Evolutionary conservation across 2,797 vertebrate genomes (phyloP).

Genomic region (Pristis pectinata): DNA sequence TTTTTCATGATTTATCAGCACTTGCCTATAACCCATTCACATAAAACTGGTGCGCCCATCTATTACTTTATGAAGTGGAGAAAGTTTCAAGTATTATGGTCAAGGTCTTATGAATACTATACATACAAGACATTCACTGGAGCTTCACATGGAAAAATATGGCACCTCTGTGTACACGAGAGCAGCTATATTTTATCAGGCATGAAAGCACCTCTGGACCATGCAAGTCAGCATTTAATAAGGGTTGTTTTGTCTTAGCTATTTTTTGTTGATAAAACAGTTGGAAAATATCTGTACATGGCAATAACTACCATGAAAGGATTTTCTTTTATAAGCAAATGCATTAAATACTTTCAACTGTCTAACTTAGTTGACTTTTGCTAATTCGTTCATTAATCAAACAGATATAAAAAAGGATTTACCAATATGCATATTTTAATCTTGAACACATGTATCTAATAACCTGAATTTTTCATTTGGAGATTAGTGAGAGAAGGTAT

Average conservation of each 20-base stretch:
- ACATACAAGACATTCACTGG: neutral
- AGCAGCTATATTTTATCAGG: neutral
- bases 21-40: neutral
- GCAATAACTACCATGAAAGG: neutral
- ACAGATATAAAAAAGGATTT: neutral
- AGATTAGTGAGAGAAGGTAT: neutral
- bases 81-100: neutral
- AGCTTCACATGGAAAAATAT: neutral
- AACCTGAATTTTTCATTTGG: neutral
- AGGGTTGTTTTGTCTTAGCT: neutral
- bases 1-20: neutral
- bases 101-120: neutral
- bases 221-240: neutral
- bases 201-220: neutral
- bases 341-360: neutral
- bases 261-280: neutral
- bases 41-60: neutral
- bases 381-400: neutral
- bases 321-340: neutral
- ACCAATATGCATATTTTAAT: neutral
- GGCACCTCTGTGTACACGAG: neutral
- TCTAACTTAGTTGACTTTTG: neutral
- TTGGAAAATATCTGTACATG: neutral
- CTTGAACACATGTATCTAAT: neutral
- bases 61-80: neutral